Percentiles rank a stretch among this genome's conserved stretches.
Conservation (phyloP, 2,888 invertebrate species). For the Creontiades dilutus region DNA sequence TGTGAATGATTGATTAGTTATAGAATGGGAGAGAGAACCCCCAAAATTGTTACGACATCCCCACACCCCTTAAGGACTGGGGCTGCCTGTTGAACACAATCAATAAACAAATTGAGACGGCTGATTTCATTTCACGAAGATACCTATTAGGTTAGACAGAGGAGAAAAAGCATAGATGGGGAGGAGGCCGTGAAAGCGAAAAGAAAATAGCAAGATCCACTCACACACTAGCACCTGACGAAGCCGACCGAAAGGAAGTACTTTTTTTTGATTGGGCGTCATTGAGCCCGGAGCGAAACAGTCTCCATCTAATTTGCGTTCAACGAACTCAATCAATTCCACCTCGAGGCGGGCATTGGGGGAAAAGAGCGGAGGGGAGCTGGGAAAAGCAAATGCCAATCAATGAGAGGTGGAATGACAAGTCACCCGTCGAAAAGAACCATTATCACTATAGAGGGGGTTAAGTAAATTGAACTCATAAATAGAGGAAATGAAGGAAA, state of each 20-base stretch:
- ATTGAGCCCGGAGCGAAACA: conserved; percentile 16
- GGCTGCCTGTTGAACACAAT: conserved; percentile 58
- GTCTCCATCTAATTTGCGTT: conserved; percentile 53
- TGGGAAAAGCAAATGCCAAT: conserved; percentile 38
- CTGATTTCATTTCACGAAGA: conserved; percentile 30
- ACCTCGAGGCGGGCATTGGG: not conserved
- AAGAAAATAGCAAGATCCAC: not conserved
- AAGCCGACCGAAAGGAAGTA: not conserved
- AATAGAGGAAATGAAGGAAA: not conserved
- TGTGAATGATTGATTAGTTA: conserved; percentile 69
- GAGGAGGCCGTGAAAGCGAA: not conserved
- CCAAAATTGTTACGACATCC: conserved; percentile 49
- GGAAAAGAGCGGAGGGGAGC: not conserved
- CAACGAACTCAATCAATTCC: conserved; percentile 50
- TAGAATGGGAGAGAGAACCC: conserved; percentile 56
- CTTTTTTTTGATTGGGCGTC: conserved; percentile 11
- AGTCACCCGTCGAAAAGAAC: not conserved
- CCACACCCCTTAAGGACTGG: conserved; percentile 31
- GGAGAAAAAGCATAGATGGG: not conserved
- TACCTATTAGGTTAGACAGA: not conserved
- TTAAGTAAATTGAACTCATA: conserved; percentile 28
- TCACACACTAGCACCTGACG: not conserved
- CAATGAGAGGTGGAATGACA: conserved; percentile 23
- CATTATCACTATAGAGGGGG: not conserved
- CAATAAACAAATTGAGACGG: conserved; percentile 59